Conservation (phyloP, 23 tunicate genomes). For the Oikopleura albicans region DNA sequence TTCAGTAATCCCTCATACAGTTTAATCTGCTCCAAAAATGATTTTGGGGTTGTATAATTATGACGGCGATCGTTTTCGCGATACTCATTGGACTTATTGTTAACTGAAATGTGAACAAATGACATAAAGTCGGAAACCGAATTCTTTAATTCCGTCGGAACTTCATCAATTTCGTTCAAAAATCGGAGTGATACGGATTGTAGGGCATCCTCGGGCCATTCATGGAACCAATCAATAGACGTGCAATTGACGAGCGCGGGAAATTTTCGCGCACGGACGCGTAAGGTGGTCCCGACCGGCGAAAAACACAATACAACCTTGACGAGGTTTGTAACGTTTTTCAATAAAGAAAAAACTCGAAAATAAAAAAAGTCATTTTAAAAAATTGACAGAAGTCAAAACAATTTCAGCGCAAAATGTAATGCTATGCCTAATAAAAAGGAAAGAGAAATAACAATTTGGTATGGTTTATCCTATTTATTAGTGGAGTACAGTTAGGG, state of each 20-base stretch:
- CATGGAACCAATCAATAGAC: constrained; percentile 98
- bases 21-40: constrained; percentile 86
- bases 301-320: constrained; percentile 96
- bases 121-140: constrained; percentile 93
- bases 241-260: constrained; percentile 99
- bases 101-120: constrained; percentile 80
- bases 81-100: constrained; percentile 45
- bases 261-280: constrained; percentile 83
- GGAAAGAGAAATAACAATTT: too few species aligned
- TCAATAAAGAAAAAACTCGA: background rate
- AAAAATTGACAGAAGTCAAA: too few species aligned
- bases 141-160: constrained; percentile 40
- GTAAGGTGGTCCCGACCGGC: constrained; percentile 76
- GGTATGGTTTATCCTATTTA: too few species aligned
- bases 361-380: too few species aligned
- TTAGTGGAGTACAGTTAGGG: too few species aligned
- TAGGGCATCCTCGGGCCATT: constrained; percentile 97
- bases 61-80: constrained; percentile 83
- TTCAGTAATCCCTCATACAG: constrained; percentile 56
- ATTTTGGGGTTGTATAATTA: constrained; percentile 99
- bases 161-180: constrained; percentile 59
- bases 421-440: background rate
- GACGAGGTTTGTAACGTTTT: constrained; percentile 20
- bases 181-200: constrained; percentile 56
- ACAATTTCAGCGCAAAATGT: background rate